phyloP scores from a whole-genome alignment of 2,113 vertebrate genomes.

The Upupa epops region DNA sequence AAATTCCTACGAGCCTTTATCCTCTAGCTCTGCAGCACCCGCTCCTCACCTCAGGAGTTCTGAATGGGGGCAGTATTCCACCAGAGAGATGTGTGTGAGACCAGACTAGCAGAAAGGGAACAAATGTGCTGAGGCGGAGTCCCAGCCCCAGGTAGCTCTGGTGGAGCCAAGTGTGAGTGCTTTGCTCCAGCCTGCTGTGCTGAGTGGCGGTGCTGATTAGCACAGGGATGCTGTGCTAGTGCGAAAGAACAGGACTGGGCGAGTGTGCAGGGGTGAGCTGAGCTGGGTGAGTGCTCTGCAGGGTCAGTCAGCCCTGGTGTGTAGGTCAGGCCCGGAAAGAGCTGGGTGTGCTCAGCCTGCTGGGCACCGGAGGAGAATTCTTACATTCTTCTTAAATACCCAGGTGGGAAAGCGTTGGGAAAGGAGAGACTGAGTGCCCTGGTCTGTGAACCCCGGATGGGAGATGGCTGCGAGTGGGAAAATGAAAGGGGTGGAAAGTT shows the following conservation, averaged over 20 bases:
- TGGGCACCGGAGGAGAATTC: background rate
- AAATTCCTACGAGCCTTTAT: background rate
- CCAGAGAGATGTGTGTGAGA: background rate
- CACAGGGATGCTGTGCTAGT: background rate
- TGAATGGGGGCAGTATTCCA: background rate
- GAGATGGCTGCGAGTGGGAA: background rate
- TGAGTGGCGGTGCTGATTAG: conserved; percentile 12
- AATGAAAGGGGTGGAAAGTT: background rate
- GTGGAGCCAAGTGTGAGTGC: background rate
- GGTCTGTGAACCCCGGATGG: background rate
- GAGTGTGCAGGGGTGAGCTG: background rate
- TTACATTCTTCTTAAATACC: background rate
- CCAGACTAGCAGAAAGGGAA: background rate
- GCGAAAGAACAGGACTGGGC: no score
- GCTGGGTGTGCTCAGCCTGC: background rate
- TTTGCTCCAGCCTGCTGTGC: background rate
- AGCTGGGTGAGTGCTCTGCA: background rate
- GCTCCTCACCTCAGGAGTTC: background rate
- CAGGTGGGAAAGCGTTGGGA: background rate
- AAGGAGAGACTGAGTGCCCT: background rate
- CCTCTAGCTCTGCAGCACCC: background rate
- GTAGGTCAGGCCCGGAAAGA: background rate
- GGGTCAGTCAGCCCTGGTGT: background rate
- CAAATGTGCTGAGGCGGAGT: background rate
- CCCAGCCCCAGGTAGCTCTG: background rate